Base-by-base conservation (phyloP, 92 coral and sea anemone genomes). In the Palythoa caribaeorum region DNA sequence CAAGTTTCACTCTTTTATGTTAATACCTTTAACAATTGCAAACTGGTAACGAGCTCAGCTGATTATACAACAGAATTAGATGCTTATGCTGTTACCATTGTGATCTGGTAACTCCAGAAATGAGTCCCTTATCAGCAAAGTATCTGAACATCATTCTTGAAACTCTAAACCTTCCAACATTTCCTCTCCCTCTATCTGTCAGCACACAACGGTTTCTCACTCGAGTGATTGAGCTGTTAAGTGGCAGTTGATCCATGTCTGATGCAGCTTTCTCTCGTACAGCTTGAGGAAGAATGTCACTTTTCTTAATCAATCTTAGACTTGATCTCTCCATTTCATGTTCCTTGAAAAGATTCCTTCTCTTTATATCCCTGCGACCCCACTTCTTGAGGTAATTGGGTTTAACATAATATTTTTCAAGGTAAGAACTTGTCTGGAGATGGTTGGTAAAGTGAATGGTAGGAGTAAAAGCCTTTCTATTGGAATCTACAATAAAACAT, bases 321-420 rank as follows among this genome's bases (percentile, higher is more conserved):
- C 95, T 91, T n/a, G 95, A 79, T 84, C 99, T 93, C 81, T 91
- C 90, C 73, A 93, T 84, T 94, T 97, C 99, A 87, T 90, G 72
- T 78, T 97, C 97, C 69, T 91, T 93, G 84, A 89, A 95, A 88
- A 95, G 83, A 50, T 81, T 92, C 78, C 99, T 92, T 72, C 99
- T 91, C 51, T 94, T 95, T 83, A 90, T 93, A 85, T 97, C 99
- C 69, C 99, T 90, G 88, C 98, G 92, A 15, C 95, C 99, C 93
- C 99, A 97, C 76, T 94, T 96, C 90, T 97, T 97, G 75, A 97
- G 95, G 91, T 97, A 97, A 77, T 97, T 96, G 13, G 97, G 97
- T 17, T 92, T 91, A 80, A 97, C 95, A 76, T 97, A 97, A 87
- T 94, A 97, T 83, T 97, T 97, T 60, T 91, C 87, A 83, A 92